These are phyloP conservation scores for Drosophila parabipectinata DNA, from an alignment of 1,140 invertebrate genomes.

Conservation along the genomic window DNA sequence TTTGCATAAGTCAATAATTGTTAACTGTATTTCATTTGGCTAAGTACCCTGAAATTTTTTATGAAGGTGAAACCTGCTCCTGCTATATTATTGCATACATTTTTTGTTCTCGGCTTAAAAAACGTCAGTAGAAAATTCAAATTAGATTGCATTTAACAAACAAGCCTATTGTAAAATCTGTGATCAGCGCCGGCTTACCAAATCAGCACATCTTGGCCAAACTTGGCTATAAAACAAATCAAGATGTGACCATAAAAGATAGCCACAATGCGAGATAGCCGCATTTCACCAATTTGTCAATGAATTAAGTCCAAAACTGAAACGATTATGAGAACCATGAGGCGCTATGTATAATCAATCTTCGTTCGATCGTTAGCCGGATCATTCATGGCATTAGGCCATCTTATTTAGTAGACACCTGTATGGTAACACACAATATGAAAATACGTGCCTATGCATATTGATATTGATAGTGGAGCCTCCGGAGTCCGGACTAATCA, in stretches of 20 bases:
- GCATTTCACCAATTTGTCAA: constrained; percentile 43
- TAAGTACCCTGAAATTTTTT: constrained; percentile 21
- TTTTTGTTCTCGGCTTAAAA: not conserved
- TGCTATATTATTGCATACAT: constrained; percentile 18
- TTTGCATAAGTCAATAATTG: constrained; percentile 38
- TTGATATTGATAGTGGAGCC: constrained; percentile 50
- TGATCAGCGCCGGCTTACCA: constrained; percentile 19
- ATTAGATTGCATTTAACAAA: constrained; percentile 22
- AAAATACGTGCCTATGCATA: constrained; percentile 37
- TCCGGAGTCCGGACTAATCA: constrained; percentile 70
- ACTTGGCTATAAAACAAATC: constrained; percentile 31
- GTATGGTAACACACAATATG: not conserved
- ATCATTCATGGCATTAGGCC: constrained; percentile 1
- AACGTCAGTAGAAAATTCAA: constrained; percentile 28
- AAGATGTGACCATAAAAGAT: constrained; percentile 27
- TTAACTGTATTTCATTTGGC: constrained; percentile 38
- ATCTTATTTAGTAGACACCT: not conserved
- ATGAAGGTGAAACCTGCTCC: not conserved
- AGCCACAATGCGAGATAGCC: constrained; percentile 9
- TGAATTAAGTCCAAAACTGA: not conserved
- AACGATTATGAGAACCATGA: constrained; percentile 22
- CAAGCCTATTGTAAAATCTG: constrained; percentile 20
- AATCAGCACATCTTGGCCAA: constrained; percentile 23
- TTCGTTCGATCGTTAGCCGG: constrained; percentile 1
- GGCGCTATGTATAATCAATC: constrained; percentile 20